Evolutionary conservation across 2,113 vertebrate species (phyloP).

Genomic region (Anhinga anhinga): DNA sequence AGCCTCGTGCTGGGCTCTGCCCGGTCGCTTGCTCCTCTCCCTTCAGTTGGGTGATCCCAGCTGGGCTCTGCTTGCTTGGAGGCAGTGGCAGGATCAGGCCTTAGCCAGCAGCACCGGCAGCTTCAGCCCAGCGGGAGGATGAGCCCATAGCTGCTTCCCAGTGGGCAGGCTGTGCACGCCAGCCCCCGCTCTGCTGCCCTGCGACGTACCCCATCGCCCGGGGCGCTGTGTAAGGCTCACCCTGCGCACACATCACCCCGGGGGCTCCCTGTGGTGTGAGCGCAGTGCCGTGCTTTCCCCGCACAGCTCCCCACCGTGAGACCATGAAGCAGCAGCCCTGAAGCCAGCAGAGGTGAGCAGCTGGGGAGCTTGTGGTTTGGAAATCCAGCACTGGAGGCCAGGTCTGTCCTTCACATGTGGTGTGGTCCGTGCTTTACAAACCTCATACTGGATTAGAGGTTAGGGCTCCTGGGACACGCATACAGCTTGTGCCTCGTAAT

Average conservation of each 20-base stretch:
- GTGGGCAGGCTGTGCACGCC: background rate
- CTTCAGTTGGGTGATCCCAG: background rate
- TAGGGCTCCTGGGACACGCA: background rate
- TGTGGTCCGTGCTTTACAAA: background rate
- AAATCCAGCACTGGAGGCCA: fast-evolving
- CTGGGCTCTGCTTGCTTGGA: background rate
- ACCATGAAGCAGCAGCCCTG: background rate
- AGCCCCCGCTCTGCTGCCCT: background rate
- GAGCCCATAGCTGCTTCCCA: background rate
- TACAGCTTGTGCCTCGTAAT: background rate
- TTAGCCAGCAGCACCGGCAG: background rate
- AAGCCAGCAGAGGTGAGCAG: background rate
- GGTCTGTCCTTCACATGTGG: background rate
- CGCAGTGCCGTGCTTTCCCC: fast-evolving
- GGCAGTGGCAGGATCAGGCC: background rate
- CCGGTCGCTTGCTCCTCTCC: background rate
- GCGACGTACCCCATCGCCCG: background rate
- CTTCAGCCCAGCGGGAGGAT: background rate
- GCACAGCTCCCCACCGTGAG: background rate
- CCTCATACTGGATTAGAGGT: background rate
- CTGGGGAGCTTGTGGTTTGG: background rate
- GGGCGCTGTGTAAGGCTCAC: background rate
- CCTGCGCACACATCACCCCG: fast-evolving
- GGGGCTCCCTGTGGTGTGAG: background rate
- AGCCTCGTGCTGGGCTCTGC: background rate